Percentiles rank a stretch among this genome's conserved stretches.
Conservation (phyloP, 2,113 vertebrate species). For the Pyxicephalus adspersus region DNA sequence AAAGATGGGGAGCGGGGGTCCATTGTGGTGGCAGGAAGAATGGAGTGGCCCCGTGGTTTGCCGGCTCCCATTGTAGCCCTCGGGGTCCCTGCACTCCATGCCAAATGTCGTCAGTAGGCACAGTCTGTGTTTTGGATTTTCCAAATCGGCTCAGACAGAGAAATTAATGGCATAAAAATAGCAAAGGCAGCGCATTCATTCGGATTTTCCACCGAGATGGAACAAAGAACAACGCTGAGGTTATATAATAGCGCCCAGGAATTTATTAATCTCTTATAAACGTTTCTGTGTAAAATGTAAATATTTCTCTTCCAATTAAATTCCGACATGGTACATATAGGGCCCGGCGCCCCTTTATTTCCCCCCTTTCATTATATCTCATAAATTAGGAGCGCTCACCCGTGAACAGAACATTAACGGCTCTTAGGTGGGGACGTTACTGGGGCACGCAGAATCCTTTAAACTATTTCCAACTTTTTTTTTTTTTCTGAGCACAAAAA, state of each 20-base stretch:
- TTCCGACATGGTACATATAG: conserved; percentile 6
- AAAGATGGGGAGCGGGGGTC: too few relatives aligned
- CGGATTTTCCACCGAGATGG: background rate
- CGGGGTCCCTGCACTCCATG: background rate
- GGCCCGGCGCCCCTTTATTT: background rate
- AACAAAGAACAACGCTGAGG: conserved; percentile 40
- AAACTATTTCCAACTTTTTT: conserved; percentile 83
- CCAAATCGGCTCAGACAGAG: conserved; percentile 35
- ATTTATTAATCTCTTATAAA: conserved; percentile 30
- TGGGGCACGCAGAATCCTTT: conserved; percentile 84
- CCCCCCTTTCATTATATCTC: background rate
- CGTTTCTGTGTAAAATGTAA: conserved; percentile 10
- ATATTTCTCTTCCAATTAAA: conserved; percentile 9
- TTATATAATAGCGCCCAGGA: conserved; percentile 23
- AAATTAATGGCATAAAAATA: conserved; percentile 6
- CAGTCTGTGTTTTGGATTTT: conserved; percentile 24
- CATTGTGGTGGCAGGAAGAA: too few relatives aligned
- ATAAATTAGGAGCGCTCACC: conserved; percentile 69
- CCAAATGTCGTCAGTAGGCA: background rate
- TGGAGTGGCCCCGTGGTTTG: too few relatives aligned
- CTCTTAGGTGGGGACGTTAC: conserved; percentile 84
- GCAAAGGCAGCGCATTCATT: conserved; percentile 18
- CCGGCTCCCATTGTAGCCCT: too few relatives aligned
- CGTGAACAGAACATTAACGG: conserved; percentile 73
- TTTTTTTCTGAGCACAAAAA: conserved; percentile 73